Evolutionary conservation across 1,140 invertebrate species (phyloP), one percentile per base, ranked within the genome.

Genomic region (Lamellibrachia luymesi): DNA sequence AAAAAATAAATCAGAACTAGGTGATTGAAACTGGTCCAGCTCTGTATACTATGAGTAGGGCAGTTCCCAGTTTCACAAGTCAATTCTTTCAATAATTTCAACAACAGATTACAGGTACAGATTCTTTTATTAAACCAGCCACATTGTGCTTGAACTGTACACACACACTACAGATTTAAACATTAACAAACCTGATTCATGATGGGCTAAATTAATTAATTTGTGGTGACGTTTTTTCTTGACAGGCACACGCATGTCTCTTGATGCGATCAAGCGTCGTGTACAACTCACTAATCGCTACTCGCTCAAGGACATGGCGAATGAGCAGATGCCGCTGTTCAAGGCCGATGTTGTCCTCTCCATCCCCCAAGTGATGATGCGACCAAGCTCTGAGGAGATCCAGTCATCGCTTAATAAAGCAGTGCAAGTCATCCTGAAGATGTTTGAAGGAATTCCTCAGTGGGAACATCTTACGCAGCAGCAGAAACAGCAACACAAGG

Each of bases 371-470:
- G 98, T 99, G 56, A 97, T 97, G 2, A 98, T 99, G 51, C 97
- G 97, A 93, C 98, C 98, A 80, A 98, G 97, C 95, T 96, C 99
- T 92, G 98, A 99, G 93, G 98, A 99, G 92, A 97, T 99, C 50
- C 98, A 99, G 96, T 98, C 98, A 93, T 97, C 98, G 50, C 96
- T 99, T n/a, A 97, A 98, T 49, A 97, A 97, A 92, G 93, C 95
- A 25, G 95, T 96, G 5, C 96, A 96, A 94, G 94, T 95, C 50
- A 96, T 96, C 90, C 94, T 96, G 51, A 96, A 95, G 93, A 95
- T 96, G 56, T 95, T 95, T 7, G 95, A 96, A 92, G 94, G 96
- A 92, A 95, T 96, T 89, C 95, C 96, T 51, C 95, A 96, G 92
- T 96, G 96, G 96, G 94, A 95, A 13, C 96, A 96, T 93, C 94